Evolutionary conservation across 92 coral and sea anemone genomes (phyloP).

Genomic region (Chrysogorgia sp.): DNA sequence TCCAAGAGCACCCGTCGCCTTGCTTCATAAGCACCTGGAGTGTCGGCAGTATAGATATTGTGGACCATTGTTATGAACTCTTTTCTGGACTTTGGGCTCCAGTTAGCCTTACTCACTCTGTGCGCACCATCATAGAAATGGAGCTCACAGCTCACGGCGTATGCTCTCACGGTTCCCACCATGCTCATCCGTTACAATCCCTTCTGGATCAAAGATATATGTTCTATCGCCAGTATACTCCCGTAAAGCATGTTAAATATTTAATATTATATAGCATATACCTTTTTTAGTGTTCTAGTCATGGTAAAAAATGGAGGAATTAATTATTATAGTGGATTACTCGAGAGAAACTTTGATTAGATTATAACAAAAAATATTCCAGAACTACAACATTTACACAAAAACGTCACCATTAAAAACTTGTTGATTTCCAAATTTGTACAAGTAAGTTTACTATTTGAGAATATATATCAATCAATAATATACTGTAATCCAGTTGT

Average conservation of each 20-base stretch:
- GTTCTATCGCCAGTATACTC: conserved; percentile 58
- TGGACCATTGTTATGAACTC: conserved; percentile 61
- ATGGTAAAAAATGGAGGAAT: no score
- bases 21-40: conserved; percentile 60
- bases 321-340: no score
- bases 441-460: no score
- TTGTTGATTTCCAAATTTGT: no score
- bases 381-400: no score
- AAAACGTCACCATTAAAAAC: no score
- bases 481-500: no score
- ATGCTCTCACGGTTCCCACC: conserved; percentile 48
- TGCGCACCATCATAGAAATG: conserved; percentile 67
- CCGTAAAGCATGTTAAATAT: conserved; percentile 57
- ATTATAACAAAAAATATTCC: no score
- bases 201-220: conserved; percentile 69
- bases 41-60: conserved; percentile 56
- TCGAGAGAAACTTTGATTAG: no score
- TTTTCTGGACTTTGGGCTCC: conserved; percentile 57
- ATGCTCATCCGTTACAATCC: conserved; percentile 54
- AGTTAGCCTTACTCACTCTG: conserved; percentile 33
- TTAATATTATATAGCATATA: no score
- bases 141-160: conserved; percentile 52
- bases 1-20: conserved; percentile 55
- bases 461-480: no score
- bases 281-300: no score